phyloP scores from a whole-genome alignment of 2,888 invertebrate genomes.

The Argynnis bischoffii region DNA sequence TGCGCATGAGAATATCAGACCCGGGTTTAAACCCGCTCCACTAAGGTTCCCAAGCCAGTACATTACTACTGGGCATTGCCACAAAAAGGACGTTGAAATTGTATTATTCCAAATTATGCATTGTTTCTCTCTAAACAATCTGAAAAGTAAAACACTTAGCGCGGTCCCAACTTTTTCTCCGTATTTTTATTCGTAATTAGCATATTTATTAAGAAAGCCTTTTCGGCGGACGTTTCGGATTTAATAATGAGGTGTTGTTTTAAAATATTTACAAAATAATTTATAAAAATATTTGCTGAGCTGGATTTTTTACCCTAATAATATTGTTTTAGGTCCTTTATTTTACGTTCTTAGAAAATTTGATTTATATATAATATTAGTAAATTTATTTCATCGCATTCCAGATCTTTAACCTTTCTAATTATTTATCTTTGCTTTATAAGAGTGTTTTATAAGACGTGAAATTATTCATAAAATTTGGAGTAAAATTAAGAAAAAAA shows the following conservation, averaged over 20 bases:
- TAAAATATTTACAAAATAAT: slow-evolving; percentile 10
- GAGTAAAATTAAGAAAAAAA: too few species aligned
- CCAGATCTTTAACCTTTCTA: too few species aligned
- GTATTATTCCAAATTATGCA: slow-evolving; percentile 30
- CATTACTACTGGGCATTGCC: too few species aligned
- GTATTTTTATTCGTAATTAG: slow-evolving; percentile 35
- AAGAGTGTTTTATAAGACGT: too few species aligned
- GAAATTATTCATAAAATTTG: too few species aligned
- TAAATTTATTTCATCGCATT: too few species aligned
- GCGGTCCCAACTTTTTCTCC: slow-evolving; percentile 22
- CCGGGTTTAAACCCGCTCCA: too few species aligned
- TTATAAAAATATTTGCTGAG: slow-evolving; percentile 11
- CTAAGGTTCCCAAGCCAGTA: too few species aligned
- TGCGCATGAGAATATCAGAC: too few species aligned
- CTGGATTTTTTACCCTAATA: slow-evolving; percentile 2
- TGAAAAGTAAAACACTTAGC: slow-evolving; percentile 31
- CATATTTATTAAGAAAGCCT: slow-evolving; percentile 36
- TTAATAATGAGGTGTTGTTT: slow-evolving; percentile 25
- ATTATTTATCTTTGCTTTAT: too few species aligned
- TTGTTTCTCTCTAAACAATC: slow-evolving; percentile 33
- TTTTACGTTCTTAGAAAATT: not conserved
- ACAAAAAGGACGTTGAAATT: slow-evolving; percentile 9
- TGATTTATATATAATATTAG: too few species aligned
- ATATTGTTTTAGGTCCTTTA: not conserved
- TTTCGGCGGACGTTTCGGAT: slow-evolving; percentile 25